Base-by-base conservation (phyloP, 1,140 invertebrate species). In the Drosophila truncata region DNA sequence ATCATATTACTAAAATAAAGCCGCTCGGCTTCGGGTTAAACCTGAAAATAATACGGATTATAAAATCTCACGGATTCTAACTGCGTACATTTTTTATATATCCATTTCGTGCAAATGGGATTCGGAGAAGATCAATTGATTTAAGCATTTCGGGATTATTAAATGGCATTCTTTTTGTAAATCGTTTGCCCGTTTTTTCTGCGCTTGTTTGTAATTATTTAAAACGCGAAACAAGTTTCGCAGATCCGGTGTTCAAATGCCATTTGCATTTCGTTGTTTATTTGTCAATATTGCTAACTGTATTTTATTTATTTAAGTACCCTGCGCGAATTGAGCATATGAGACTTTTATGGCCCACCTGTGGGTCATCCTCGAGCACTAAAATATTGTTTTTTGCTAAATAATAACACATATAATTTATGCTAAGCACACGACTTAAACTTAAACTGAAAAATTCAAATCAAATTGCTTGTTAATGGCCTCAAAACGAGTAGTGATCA, bases 211-310 rank as follows among this genome's bases (percentile, higher is more conserved):
- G 67, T 72, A 72, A 72, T 60, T 27, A 72, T 42, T 72, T 50
- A 50, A 55, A 41, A 58, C 8, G 54, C 46, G 44, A 73, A 73
- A 73, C 70, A 73, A 73, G 70, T 73, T 73, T 50, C 37, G 20
- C 54, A 50, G 67, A 72, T 72, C 70, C 69, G 54, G 66, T 67
- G 66, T 31, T 14, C n/a, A 66, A 70, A 67, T 70, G 35, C 25
- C 46, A 70, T 70, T 70, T 67, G 62, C 66, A 70, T 70, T 66
- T 63, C 13, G 31, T 47, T 46, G 42, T 60, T 66, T 47, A 63
- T 66, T 20, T 44, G 63, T 55, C 63, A 55, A 70, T 67, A 66
- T 54, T 66, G 62, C 35, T 70, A 70, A 70, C 66, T 70, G 66
- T 70, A 54, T 70, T 66, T 70, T n/a, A 70, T 54, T 67, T 44